These are phyloP conservation scores for Cercocebus atys DNA, from an alignment of 2,113 vertebrate species.

Conservation along the genomic window DNA sequence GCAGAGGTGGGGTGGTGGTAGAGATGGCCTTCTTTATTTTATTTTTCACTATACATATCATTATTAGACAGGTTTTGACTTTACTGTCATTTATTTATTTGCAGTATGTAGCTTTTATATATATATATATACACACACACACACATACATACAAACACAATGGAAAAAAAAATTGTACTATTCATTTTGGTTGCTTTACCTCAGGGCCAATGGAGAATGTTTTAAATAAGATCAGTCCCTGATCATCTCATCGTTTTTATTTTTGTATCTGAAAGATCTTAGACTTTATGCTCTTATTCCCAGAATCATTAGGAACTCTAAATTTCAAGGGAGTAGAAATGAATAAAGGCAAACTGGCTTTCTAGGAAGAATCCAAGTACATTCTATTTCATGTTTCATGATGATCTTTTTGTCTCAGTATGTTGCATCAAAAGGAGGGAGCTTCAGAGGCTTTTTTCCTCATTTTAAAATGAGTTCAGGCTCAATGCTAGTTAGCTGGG, in stretches of 20 bases:
- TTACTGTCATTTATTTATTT: conserved; percentile 3
- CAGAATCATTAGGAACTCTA: neutral
- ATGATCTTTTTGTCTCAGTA: neutral
- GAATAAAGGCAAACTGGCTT: neutral
- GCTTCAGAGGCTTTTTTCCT: neutral
- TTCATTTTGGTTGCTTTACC: neutral
- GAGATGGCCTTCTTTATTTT: neutral
- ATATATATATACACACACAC: fast-evolving
- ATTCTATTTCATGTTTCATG: neutral
- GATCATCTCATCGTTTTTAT: neutral
- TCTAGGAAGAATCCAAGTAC: neutral
- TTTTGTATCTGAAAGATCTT: conserved; percentile 9
- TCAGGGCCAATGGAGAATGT: neutral
- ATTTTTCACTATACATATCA: neutral
- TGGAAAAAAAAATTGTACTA: neutral
- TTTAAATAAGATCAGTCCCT: neutral
- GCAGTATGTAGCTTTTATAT: neutral
- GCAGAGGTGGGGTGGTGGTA: neutral
- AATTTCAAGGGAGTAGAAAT: neutral
- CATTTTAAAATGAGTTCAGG: neutral
- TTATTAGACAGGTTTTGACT: neutral
- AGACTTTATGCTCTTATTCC: neutral
- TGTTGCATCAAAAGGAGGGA: neutral
- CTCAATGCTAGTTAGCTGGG: neutral
- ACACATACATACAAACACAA: neutral